phyloP scores from a whole-genome alignment of 2,888 invertebrate species.

The Gastracanthus pulcherrimus region DNA sequence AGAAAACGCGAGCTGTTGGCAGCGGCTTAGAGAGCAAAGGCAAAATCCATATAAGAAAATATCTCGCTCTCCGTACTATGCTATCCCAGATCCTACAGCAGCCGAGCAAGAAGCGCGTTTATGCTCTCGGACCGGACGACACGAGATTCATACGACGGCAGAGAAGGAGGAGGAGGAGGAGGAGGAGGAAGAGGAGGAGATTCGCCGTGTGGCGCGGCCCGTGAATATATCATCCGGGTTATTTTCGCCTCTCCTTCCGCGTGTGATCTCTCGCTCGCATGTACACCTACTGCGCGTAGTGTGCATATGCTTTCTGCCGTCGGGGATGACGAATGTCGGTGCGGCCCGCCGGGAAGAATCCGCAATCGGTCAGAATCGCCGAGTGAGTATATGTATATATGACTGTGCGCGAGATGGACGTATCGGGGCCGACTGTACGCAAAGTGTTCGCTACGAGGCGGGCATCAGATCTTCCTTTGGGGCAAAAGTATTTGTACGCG shows the following conservation, averaged over 20 bases:
- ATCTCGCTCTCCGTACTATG: neutral
- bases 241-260: slow-evolving; percentile 39
- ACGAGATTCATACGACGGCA: neutral
- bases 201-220: neutral
- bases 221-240: slow-evolving; percentile 35
- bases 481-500: too few species aligned
- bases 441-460: neutral
- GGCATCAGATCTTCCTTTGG: neutral
- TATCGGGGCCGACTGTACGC: neutral
- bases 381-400: neutral
- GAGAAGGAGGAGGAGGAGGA: too few species aligned
- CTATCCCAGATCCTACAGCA: too few species aligned
- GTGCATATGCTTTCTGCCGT: neutral
- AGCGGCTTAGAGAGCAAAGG: slow-evolving; percentile 21
- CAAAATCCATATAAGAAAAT: slow-evolving; percentile 47
- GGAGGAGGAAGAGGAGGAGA: neutral
- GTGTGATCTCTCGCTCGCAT: neutral
- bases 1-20: neutral
- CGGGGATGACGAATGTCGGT: neutral
- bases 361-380: neutral
- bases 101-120: slow-evolving; percentile 25
- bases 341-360: neutral
- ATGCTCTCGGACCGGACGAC: slow-evolving; percentile 24
- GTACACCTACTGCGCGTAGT: neutral
- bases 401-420: neutral